These are phyloP conservation scores for Philopotamus ludificatus DNA, from an alignment of 1,140 invertebrate species.

Conservation along the genomic window DNA sequence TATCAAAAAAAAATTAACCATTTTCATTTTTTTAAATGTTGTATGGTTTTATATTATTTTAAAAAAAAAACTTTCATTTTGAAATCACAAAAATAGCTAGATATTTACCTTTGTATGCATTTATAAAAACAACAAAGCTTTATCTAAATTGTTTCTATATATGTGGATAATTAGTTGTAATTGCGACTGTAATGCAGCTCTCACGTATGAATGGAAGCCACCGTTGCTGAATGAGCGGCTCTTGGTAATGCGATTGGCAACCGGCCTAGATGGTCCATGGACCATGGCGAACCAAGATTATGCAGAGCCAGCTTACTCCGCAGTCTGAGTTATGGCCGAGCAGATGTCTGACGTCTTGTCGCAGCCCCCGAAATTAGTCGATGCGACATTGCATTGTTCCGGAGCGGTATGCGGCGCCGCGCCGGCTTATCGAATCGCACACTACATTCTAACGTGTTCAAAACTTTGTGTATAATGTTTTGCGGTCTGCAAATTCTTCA, in stretches of 20 bases:
- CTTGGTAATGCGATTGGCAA: constrained; percentile 2
- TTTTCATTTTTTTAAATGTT: too few relatives aligned
- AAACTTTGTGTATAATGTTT: neutral
- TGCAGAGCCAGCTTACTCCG: neutral
- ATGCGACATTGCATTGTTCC: neutral
- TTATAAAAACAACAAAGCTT: too few relatives aligned
- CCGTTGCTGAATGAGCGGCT: constrained; percentile 9
- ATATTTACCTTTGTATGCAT: too few relatives aligned
- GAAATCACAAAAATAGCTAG: too few relatives aligned
- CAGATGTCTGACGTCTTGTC: too few relatives aligned
- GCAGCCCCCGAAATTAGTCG: too few relatives aligned
- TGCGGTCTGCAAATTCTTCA: neutral
- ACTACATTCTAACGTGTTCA: neutral
- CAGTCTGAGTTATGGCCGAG: neutral
- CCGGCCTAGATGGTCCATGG: constrained; percentile 15
- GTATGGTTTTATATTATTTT: too few relatives aligned
- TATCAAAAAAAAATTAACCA: too few relatives aligned
- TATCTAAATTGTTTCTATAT: too few relatives aligned
- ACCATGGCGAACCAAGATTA: constrained; percentile 11
- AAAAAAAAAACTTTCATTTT: too few relatives aligned
- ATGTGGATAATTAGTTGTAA: constrained; percentile 15
- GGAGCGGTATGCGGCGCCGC: neutral
- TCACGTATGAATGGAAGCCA: constrained; percentile 16
- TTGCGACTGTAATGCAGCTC: constrained; percentile 14
- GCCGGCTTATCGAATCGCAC: too few relatives aligned